These are phyloP conservation scores for Lindbergichthys nudifrons DNA, from an alignment of 2,797 vertebrate genomes.

Conservation along the genomic window DNA sequence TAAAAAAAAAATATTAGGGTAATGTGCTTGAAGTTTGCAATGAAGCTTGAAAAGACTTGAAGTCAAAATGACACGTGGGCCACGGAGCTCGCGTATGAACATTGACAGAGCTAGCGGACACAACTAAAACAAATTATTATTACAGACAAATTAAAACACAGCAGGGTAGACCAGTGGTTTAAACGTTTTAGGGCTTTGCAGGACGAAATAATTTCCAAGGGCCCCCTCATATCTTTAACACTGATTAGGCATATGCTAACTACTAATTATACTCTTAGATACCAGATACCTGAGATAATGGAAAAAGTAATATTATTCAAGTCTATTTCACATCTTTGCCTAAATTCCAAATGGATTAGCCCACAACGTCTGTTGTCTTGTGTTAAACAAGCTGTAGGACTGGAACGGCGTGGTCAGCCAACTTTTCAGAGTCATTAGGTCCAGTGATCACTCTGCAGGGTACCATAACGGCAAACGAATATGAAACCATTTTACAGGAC, in stretches of 20 bases:
- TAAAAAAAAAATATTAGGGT: no score
- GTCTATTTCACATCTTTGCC: conserved; percentile 33
- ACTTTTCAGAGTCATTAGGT: conserved; percentile 53
- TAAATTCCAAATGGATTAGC: conserved; percentile 26
- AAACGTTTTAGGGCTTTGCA: no score
- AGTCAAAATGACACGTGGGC: not conserved
- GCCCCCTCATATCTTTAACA: no score
- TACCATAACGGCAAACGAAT: conserved; percentile 34
- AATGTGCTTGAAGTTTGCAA: not conserved
- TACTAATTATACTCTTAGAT: no score
- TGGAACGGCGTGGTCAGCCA: conserved; percentile 33
- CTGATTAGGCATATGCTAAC: no score
- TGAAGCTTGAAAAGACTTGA: not conserved
- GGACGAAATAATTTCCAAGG: no score
- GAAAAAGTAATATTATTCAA: conserved; percentile 7
- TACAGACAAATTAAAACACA: not conserved
- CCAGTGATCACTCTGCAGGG: conserved; percentile 50
- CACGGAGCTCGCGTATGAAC: not conserved
- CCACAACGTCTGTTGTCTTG: conserved; percentile 34
- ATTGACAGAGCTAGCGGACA: not conserved
- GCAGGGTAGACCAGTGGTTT: not conserved
- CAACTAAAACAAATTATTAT: not conserved
- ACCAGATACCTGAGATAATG: conserved; percentile 18
- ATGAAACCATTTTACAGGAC: conserved; percentile 44
- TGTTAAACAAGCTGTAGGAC: conserved; percentile 42